A percentile compares a stretch with the other conserved stretches of the same genome.
Evolutionary conservation across 2,797 vertebrate genomes (phyloP).

Genomic region (Scolopax bukidnonensis): DNA sequence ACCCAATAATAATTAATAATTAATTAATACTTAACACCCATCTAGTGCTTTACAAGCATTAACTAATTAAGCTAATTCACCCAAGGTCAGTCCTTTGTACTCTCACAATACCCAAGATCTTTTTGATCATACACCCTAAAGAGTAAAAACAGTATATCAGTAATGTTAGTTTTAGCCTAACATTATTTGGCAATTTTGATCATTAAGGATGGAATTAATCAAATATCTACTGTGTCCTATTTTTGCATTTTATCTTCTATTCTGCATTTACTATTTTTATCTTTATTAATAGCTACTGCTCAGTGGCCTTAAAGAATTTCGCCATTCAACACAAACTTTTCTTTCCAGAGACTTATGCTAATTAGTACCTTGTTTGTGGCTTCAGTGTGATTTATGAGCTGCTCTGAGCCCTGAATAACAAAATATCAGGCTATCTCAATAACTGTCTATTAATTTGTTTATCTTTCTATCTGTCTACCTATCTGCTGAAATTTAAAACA

Average conservation of each 20-base stretch:
- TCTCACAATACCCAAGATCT: slow-evolving; percentile 60
- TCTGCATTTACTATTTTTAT: slow-evolving; percentile 64
- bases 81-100: slow-evolving; percentile 70
- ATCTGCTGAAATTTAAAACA: slow-evolving; percentile 79
- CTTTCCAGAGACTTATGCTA: slow-evolving; percentile 72
- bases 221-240: slow-evolving; percentile 60
- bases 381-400: slow-evolving; percentile 71
- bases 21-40: slow-evolving; percentile 67
- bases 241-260: slow-evolving; percentile 60
- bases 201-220: slow-evolving; percentile 69
- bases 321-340: slow-evolving; percentile 72
- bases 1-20: slow-evolving; percentile 70
- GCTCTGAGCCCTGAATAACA: slow-evolving; percentile 59
- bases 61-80: slow-evolving; percentile 75
- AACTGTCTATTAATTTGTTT: slow-evolving; percentile 82
- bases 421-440: slow-evolving; percentile 72
- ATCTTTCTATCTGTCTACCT: slow-evolving; percentile 79
- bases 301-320: slow-evolving; percentile 69
- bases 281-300: slow-evolving; percentile 70
- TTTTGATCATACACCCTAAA: slow-evolving; percentile 72
- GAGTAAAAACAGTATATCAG: slow-evolving; percentile 66
- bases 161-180: slow-evolving; percentile 63
- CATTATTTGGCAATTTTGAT: slow-evolving; percentile 67
- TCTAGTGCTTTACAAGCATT: slow-evolving; percentile 69
- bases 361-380: slow-evolving; percentile 66